phyloP scores from a whole-genome alignment of 2,797 vertebrate species.

The Muscicapa striata region DNA sequence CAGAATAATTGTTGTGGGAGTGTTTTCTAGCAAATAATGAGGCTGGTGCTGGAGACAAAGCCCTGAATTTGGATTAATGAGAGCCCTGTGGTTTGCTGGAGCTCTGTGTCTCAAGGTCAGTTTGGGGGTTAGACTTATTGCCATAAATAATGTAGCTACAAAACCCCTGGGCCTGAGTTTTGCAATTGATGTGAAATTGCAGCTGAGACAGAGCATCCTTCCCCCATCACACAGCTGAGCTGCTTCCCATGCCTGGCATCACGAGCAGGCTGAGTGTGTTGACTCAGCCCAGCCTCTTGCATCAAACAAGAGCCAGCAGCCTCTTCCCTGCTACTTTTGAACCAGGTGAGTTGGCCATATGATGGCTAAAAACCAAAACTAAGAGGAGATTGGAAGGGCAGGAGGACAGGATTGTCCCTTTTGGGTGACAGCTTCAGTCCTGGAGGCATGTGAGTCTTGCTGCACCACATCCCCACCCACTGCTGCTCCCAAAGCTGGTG shows the following conservation, averaged over 20 bases:
- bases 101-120: constrained; percentile 30
- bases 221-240: not conserved
- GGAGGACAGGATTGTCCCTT: not conserved
- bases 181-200: not conserved
- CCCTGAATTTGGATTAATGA: constrained; percentile 15
- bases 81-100: constrained; percentile 51
- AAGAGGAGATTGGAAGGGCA: not conserved
- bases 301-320: not conserved
- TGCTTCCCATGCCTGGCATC: not conserved
- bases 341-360: not conserved
- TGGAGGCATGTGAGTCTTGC: rapidly evolving
- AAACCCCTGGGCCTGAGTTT: constrained; percentile 28
- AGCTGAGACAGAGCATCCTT: not conserved
- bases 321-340: not conserved
- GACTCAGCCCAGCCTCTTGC: not conserved
- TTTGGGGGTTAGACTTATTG: constrained; percentile 59
- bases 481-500: not conserved
- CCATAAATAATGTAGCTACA: constrained; percentile 63
- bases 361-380: not conserved
- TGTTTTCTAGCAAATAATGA: constrained; percentile 1
- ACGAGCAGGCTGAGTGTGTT: rapidly evolving
- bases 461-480: not conserved
- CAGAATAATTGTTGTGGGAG: not conserved
- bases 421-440: not conserved
- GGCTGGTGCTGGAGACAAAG: not conserved